A percentile compares a stretch with the other conserved stretches of the same genome.
These are phyloP conservation scores for Acrossocheilus fasciatus DNA, from an alignment of 2,797 vertebrate genomes.

Conservation along the genomic window DNA sequence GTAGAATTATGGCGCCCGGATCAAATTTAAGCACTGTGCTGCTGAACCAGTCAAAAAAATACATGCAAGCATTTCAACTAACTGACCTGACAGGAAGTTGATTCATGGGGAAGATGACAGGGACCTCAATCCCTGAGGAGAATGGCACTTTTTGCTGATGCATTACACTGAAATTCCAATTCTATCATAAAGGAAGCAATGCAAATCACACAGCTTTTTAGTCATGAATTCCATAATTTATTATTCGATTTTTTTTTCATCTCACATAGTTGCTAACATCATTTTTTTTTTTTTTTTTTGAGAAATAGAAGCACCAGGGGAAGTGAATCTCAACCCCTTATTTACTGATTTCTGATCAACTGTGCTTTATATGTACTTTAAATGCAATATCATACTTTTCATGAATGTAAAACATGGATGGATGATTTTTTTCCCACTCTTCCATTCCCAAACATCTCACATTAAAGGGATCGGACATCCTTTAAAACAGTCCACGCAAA, in stretches of 20 bases:
- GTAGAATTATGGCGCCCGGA: slow-evolving; percentile 21
- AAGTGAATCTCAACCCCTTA: slow-evolving; percentile 33
- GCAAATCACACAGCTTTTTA: slow-evolving; percentile 41
- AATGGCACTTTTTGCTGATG: slow-evolving; percentile 10
- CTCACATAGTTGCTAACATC: slow-evolving; percentile 47
- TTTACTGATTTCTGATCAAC: slow-evolving; percentile 1
- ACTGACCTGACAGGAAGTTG: slow-evolving; percentile 29
- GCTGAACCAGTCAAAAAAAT: slow-evolving; percentile 48
- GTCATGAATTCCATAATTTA: slow-evolving; percentile 56
- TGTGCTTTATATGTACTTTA: slow-evolving; percentile 21
- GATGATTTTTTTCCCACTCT: slow-evolving; percentile 30
- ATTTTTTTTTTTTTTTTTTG: slow-evolving; percentile 40
- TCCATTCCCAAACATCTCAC: slow-evolving; percentile 40
- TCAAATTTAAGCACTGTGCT: slow-evolving; percentile 44
- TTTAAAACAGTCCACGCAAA: slow-evolving; percentile 47
- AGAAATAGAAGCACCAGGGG: slow-evolving; percentile 62
- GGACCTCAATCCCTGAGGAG: background rate
- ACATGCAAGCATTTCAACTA: slow-evolving; percentile 34
- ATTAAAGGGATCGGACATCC: slow-evolving; percentile 44
- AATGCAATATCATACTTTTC: slow-evolving; percentile 32
- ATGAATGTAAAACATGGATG: slow-evolving; percentile 37
- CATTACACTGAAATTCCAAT: background rate
- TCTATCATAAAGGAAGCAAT: slow-evolving; percentile 27
- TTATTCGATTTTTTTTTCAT: slow-evolving; percentile 44
- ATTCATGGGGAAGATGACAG: slow-evolving; percentile 31